Evolutionary conservation across 2,113 vertebrate species (phyloP).

Genomic region (Pomatostomus ruficeps): DNA sequence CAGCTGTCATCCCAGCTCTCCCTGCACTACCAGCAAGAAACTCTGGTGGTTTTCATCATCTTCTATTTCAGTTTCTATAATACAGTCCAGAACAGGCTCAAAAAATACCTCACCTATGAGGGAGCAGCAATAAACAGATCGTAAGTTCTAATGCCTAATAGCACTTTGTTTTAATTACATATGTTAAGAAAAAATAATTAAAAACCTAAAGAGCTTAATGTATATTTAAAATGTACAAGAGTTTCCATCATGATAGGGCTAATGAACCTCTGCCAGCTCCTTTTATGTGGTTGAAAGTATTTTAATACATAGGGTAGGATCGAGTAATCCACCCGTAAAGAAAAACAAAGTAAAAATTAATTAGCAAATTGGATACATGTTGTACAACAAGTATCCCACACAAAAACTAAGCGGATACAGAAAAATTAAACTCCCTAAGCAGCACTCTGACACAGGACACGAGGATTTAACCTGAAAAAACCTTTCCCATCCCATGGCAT

Average conservation of each 20-base stretch:
- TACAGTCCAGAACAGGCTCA: background rate
- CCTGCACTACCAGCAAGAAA: background rate
- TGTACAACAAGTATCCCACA: background rate
- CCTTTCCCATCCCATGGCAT: fast-evolving
- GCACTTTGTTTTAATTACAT: background rate
- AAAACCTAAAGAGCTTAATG: background rate
- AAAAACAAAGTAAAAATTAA: conserved; percentile 22
- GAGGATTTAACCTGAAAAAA: background rate
- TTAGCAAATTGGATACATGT: conserved; percentile 10
- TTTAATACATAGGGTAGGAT: background rate
- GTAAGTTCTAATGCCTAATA: background rate
- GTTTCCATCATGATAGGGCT: background rate
- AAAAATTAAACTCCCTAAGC: background rate
- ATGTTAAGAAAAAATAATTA: background rate
- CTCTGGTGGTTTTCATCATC: background rate
- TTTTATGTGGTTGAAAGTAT: conserved; percentile 35
- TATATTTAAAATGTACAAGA: background rate
- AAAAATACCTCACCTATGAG: conserved; percentile 11
- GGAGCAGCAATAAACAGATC: background rate
- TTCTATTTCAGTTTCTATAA: background rate
- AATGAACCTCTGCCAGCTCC: background rate
- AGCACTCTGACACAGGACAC: background rate
- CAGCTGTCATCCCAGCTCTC: background rate
- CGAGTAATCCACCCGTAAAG: background rate
- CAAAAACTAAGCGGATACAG: background rate